These are phyloP conservation scores for Moxostoma hubbsi DNA, from an alignment of 2,797 vertebrate species.

Conservation along the genomic window DNA sequence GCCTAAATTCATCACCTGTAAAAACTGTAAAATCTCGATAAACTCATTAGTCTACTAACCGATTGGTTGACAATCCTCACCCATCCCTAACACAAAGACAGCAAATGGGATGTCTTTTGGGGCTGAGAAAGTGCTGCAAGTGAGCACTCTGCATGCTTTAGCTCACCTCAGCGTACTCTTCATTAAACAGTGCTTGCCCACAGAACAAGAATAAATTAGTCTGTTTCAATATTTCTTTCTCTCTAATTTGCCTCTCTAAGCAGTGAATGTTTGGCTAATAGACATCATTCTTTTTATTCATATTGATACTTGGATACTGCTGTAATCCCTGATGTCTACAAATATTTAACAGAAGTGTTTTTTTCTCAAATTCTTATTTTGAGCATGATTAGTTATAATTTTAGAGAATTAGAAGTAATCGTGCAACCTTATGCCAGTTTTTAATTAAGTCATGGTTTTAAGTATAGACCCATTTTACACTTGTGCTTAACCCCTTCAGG, in stretches of 20 bases:
- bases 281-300: not conserved
- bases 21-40: no score
- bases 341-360: not conserved
- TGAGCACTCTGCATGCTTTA: slow-evolving; percentile 57
- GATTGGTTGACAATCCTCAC: no score
- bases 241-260: not conserved
- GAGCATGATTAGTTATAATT: not conserved
- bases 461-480: slow-evolving; percentile 26
- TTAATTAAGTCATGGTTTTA: slow-evolving; percentile 5
- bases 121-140: slow-evolving; percentile 57
- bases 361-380: not conserved
- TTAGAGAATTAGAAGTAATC: not conserved
- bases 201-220: not conserved
- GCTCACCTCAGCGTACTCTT: slow-evolving; percentile 5
- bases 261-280: not conserved
- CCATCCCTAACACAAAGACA: no score
- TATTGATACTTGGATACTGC: not conserved
- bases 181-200: not conserved
- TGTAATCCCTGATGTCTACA: not conserved
- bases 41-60: no score
- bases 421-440: not conserved
- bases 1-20: no score
- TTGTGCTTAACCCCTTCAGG: slow-evolving; percentile 39
- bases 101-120: slow-evolving; percentile 22
- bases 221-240: not conserved